phyloP scores from a whole-genome alignment of 1,140 invertebrate species.

The Cryptotermes secundus region DNA sequence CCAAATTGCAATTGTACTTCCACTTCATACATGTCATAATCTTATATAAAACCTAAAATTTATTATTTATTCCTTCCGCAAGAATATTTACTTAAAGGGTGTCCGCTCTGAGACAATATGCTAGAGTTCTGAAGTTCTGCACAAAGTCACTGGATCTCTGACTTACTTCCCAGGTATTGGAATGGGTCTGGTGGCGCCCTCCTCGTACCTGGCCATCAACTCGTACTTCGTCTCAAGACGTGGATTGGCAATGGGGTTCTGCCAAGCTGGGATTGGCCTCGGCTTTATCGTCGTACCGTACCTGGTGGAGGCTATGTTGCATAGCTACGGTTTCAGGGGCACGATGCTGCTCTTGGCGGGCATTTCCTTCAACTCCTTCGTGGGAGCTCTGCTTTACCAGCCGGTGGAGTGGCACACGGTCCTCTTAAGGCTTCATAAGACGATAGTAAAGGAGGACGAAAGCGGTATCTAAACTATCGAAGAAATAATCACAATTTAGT shows the following conservation, averaged over 20 bases:
- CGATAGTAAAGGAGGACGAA: not conserved
- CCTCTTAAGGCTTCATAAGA: not conserved
- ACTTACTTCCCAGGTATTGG: slow-evolving; percentile 30
- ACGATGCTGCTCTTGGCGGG: slow-evolving; percentile 80
- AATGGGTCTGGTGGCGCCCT: slow-evolving; percentile 32
- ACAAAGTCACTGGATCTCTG: too few relatives aligned
- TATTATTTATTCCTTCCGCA: too few relatives aligned
- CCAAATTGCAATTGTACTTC: too few relatives aligned
- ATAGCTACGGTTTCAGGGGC: slow-evolving; percentile 72
- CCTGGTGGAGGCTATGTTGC: slow-evolving; percentile 65
- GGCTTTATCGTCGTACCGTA: slow-evolving; percentile 79
- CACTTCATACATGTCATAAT: too few relatives aligned
- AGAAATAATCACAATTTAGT: too few relatives aligned
- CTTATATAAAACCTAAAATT: too few relatives aligned
- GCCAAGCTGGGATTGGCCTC: slow-evolving; percentile 84
- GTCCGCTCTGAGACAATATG: too few relatives aligned
- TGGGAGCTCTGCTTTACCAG: slow-evolving; percentile 78
- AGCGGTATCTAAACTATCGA: not conserved
- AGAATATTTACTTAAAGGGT: too few relatives aligned
- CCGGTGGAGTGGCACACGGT: slow-evolving; percentile 61
- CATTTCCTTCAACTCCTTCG: slow-evolving; percentile 78
- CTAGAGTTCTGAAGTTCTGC: too few relatives aligned
- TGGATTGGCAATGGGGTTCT: slow-evolving; percentile 84
- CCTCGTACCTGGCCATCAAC: slow-evolving; percentile 34
- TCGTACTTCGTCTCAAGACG: slow-evolving; percentile 78